A percentile compares a stretch with the other conserved stretches of the same genome.
phyloP scores from a whole-genome alignment of 2,113 vertebrate species.

The Eleginops maclovinus region DNA sequence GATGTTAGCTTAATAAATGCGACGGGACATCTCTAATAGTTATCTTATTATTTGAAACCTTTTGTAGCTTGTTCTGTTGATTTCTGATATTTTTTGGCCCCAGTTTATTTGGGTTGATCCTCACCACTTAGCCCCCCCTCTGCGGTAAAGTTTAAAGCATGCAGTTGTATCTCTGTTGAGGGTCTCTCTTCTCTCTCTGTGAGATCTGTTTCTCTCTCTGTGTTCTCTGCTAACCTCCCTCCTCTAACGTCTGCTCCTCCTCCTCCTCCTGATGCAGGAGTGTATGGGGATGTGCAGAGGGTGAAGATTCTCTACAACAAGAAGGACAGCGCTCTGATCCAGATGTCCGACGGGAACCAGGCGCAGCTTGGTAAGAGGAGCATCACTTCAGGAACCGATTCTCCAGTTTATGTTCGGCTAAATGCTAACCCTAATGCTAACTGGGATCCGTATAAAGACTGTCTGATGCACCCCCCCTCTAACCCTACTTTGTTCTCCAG shows the following conservation, averaged over 20 bases:
- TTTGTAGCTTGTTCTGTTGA: conserved; percentile 34
- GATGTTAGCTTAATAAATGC: too few species aligned
- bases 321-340: conserved; percentile 98
- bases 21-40: neutral
- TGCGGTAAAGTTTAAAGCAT: conserved; percentile 85
- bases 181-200: conserved; percentile 88
- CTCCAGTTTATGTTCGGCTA: too few species aligned
- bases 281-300: conserved; percentile 98
- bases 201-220: conserved; percentile 79
- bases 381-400: too few species aligned
- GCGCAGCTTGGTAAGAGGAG: conserved; percentile 93
- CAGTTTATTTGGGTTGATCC: conserved; percentile 57
- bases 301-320: conserved; percentile 99
- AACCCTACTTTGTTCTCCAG: conserved; percentile 68
- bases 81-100: conserved; percentile 16
- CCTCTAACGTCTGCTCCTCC: conserved; percentile 56
- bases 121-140: conserved; percentile 75
- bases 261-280: conserved; percentile 91
- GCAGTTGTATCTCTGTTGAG: conserved; percentile 85
- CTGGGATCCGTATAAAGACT: too few species aligned
- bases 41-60: conserved; percentile 9
- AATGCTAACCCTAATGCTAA: too few species aligned
- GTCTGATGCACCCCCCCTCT: too few species aligned
- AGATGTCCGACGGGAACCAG: conserved; percentile 97
- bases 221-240: conserved; percentile 86